These are phyloP conservation scores for Tichodroma muraria DNA, from an alignment of 2,113 vertebrate genomes.

Conservation along the genomic window DNA sequence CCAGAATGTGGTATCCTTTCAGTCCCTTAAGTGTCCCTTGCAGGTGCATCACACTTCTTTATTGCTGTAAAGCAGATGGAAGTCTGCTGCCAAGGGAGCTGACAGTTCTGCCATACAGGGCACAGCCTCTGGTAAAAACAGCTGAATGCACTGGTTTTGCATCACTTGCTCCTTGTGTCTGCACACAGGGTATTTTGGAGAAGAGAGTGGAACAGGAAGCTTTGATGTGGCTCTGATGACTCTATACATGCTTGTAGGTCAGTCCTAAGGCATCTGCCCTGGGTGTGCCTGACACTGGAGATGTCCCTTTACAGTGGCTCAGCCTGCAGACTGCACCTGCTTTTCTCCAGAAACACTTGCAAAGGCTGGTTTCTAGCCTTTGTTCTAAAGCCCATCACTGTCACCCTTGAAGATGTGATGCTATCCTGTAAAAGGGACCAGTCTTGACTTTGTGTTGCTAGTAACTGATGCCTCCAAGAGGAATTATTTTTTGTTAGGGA, in stretches of 20 bases:
- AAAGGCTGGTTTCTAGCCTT: not conserved
- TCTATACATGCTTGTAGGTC: rapidly evolving
- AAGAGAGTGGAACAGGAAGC: not conserved
- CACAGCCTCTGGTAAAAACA: not conserved
- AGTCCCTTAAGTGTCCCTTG: not conserved
- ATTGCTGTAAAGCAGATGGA: not conserved
- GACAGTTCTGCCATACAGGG: not conserved
- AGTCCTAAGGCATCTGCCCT: not conserved
- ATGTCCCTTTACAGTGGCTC: rapidly evolving
- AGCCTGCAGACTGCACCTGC: not conserved
- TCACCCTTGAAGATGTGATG: not conserved
- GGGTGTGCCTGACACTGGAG: not conserved
- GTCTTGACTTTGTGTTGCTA: not conserved
- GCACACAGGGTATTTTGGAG: not conserved
- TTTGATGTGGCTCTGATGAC: not conserved
- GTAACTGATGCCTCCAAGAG: not conserved
- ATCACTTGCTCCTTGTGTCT: not conserved
- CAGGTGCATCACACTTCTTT: rapidly evolving
- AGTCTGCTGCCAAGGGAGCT: not conserved
- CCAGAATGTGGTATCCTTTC: not conserved
- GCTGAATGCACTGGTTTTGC: not conserved
- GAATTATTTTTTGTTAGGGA: not conserved
- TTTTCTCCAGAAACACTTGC: not conserved
- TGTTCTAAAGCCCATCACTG: not conserved
- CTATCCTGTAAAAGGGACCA: not conserved